Conservation (phyloP, 2,113 vertebrate genomes). For the Daboia siamensis region DNA sequence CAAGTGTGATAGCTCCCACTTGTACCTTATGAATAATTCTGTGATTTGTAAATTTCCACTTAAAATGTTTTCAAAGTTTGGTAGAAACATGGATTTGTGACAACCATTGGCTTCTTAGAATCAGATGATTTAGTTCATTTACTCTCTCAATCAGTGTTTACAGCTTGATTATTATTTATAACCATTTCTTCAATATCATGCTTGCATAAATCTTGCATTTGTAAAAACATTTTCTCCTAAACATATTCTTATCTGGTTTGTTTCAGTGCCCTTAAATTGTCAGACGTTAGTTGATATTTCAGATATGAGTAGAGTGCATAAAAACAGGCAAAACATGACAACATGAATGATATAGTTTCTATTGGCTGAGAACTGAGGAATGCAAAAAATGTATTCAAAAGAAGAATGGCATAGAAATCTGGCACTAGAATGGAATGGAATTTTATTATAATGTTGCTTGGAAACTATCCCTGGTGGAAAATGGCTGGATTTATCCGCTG, state of each 20-base stretch:
- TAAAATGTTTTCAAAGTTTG: not conserved
- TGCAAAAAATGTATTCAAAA: conserved; percentile 13
- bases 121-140: not conserved
- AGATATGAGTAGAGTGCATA: not conserved
- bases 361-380: not conserved
- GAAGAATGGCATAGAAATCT: not conserved
- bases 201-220: not conserved
- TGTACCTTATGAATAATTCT: not conserved
- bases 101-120: not conserved
- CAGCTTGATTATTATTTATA: conserved; percentile 1
- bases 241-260: not conserved
- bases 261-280: not conserved
- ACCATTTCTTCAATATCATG: not conserved
- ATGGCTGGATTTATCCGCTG: not conserved
- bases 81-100: not conserved
- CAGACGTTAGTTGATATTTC: not conserved
- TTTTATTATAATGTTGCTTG: not conserved
- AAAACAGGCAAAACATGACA: not conserved
- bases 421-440: not conserved
- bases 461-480: not conserved
- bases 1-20: not conserved
- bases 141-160: not conserved
- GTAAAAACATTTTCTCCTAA: conserved; percentile 9
- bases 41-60: not conserved
- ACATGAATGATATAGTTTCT: conserved; percentile 1